Evolutionary conservation across 2,888 invertebrate genomes (phyloP).

Genomic region (Acanthosepion esculentum): DNA sequence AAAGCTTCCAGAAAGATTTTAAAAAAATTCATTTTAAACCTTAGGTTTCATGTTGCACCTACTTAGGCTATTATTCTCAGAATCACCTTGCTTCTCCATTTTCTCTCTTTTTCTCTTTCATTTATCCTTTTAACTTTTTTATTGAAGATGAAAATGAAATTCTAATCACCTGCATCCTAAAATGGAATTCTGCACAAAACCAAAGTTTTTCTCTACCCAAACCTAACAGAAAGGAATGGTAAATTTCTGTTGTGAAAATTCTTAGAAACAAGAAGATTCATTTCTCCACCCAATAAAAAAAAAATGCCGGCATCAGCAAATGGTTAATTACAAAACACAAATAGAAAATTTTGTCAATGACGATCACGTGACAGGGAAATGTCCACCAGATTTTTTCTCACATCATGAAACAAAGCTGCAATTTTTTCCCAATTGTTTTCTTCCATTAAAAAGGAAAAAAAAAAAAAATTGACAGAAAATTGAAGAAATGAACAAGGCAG

Average conservation of each 20-base stretch:
- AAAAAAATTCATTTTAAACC: too few relatives aligned
- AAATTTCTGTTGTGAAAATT: background rate
- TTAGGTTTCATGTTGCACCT: too few relatives aligned
- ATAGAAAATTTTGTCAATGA: background rate
- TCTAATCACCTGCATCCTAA: too few relatives aligned
- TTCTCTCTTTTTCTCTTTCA: too few relatives aligned
- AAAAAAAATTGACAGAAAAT: background rate
- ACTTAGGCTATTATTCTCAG: too few relatives aligned
- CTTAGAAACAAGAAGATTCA: background rate
- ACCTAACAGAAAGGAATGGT: background rate
- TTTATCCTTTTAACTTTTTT: too few relatives aligned
- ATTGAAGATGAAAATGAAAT: too few relatives aligned
- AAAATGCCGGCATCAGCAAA: background rate
- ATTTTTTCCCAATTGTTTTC: background rate
- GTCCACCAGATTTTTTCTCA: background rate
- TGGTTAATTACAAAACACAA: background rate
- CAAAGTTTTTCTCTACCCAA: too few relatives aligned
- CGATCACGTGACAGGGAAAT: background rate
- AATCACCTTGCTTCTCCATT: too few relatives aligned
- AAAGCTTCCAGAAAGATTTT: too few relatives aligned
- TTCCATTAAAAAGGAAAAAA: background rate
- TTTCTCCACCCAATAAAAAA: too few relatives aligned
- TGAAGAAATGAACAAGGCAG: background rate
- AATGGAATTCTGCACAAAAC: too few relatives aligned
- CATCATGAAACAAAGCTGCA: background rate